These are phyloP conservation scores for Heteractis magnifica DNA, from an alignment of 92 coral and sea anemone genomes.

Conservation along the genomic window DNA sequence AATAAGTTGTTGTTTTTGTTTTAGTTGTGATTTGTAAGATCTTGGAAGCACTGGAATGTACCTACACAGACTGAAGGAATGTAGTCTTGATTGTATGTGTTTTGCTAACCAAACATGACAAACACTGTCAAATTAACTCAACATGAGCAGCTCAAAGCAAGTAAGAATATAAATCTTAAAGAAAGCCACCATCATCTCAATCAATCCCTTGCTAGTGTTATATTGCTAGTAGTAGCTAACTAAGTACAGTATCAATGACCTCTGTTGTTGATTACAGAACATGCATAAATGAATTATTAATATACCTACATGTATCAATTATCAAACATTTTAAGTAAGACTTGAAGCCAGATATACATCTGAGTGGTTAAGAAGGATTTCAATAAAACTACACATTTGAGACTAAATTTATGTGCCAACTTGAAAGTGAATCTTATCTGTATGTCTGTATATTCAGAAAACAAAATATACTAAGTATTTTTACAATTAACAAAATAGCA, in stretches of 20 bases:
- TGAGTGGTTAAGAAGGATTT: too few species aligned
- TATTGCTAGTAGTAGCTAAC: neutral
- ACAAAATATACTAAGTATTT: too few species aligned
- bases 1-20: neutral
- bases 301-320: neutral
- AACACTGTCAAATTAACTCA: neutral
- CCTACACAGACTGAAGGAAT: neutral
- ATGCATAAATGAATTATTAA: neutral
- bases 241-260: neutral
- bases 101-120: neutral
- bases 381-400: too few species aligned
- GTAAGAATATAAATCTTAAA: neutral
- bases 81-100: neutral
- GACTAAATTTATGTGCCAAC: too few species aligned
- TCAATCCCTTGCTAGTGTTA: neutral
- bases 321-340: neutral
- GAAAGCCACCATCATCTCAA: neutral
- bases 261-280: neutral
- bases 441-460: too few species aligned
- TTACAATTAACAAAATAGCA: too few species aligned
- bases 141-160: neutral
- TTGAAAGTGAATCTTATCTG: too few species aligned
- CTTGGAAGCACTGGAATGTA: slow-evolving; percentile 9
- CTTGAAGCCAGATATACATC: too few species aligned
- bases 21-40: neutral